Conservation (phyloP, 2,113 vertebrate species). For the Nycticorax nycticorax region DNA sequence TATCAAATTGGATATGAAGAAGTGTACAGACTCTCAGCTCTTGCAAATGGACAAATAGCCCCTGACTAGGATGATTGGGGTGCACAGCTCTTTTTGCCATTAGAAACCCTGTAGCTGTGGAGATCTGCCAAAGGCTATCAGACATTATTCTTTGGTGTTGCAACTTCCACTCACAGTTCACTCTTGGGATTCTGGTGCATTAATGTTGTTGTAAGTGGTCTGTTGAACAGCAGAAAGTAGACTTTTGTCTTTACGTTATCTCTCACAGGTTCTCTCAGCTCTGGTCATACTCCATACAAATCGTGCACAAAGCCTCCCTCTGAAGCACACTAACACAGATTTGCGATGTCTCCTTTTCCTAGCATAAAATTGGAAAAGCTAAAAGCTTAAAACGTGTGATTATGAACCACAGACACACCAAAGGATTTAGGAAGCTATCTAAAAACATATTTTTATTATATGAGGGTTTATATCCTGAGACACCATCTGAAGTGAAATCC, state of each 20-base stretch:
- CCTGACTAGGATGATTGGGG: background rate
- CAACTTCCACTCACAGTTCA: background rate
- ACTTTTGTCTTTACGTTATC: background rate
- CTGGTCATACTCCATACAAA: background rate
- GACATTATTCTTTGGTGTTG: background rate
- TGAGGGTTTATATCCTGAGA: background rate
- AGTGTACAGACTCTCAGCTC: background rate
- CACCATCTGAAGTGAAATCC: background rate
- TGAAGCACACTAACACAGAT: background rate
- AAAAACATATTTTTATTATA: background rate
- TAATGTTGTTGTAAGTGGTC: background rate
- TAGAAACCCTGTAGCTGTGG: background rate
- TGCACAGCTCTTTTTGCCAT: background rate
- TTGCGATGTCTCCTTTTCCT: background rate
- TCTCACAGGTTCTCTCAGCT: background rate
- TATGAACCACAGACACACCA: background rate
- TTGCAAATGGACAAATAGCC: background rate
- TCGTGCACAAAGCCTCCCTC: background rate
- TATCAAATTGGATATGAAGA: background rate
- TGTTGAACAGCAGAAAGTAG: background rate
- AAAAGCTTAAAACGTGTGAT: background rate
- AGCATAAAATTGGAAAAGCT: slow-evolving; percentile 15
- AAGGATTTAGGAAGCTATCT: background rate
- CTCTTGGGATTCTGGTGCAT: background rate
- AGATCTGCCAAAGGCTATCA: background rate